Evolutionary conservation across 1,140 invertebrate genomes (phyloP).

Genomic region (Chironomus tepperi): DNA sequence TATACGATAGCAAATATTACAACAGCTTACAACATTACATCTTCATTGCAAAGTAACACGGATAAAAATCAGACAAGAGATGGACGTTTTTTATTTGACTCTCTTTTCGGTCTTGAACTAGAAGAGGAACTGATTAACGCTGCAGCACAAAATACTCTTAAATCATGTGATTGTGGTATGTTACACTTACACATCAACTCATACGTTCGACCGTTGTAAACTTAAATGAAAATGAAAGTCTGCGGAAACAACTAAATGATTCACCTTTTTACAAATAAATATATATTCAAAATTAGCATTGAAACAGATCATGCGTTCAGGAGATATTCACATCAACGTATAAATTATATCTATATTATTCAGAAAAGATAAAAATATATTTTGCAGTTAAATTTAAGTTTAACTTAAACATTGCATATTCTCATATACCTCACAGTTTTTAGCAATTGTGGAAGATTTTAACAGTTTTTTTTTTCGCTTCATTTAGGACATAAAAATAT

Average conservation of each 20-base stretch:
- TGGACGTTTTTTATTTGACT: background rate
- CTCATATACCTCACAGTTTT: too few relatives aligned
- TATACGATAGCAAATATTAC: background rate
- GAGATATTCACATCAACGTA: too few relatives aligned
- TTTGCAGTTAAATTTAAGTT: too few relatives aligned
- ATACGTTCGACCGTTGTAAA: background rate
- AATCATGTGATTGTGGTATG: constrained; percentile 21
- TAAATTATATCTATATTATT: too few relatives aligned
- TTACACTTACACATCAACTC: background rate
- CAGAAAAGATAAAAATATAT: too few relatives aligned
- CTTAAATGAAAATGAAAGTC: background rate
- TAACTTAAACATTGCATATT: too few relatives aligned
- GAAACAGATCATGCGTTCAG: too few relatives aligned
- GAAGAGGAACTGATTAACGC: constrained; percentile 23
- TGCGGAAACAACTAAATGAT: background rate
- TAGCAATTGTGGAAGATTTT: too few relatives aligned
- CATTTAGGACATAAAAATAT: too few relatives aligned
- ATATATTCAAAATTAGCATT: too few relatives aligned
- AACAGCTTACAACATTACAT: background rate
- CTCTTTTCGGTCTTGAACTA: constrained; percentile 21
- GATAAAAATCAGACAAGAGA: background rate
- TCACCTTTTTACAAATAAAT: background rate
- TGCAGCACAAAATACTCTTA: constrained; percentile 22
- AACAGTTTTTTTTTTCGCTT: too few relatives aligned
- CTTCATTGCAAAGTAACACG: background rate